Base-by-base conservation (phyloP, 2,888 invertebrate genomes). In the Schizaphis graminum region DNA sequence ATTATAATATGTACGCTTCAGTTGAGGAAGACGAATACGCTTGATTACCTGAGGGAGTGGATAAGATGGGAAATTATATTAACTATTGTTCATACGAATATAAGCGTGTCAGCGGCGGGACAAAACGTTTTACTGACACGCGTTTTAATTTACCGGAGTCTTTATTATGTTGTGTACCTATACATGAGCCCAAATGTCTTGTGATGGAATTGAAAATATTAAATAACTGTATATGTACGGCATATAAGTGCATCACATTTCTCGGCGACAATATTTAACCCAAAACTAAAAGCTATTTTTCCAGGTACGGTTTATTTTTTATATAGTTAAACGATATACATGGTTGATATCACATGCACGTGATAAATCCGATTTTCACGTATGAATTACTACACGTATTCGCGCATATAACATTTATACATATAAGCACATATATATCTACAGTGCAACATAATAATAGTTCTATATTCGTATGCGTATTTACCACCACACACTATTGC, bases 121-220 rank as follows among this genome's bases (percentile, higher is more conserved):
- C 53, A 93, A 93, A 92, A 89, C 92, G 87, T 77, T 94, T 94
- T 92, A 92, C 91, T 67, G 89, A 91, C 88, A 89, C 35, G 35
- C 85, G 86, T 85, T 77, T 53, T 77, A 91, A 91, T 89, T 88
- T n/a, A n/a, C 26, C 35, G 77, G 85, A 61, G 87, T 61, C 86
- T 44, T 44, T 47, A 47, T 47, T 47, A 3, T 35, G 47, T 4
- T 28, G 47, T 47, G 24, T 28, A 49, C 53, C 3, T 35, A 88
- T 5, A n/a, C 56, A 28, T 56, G 21, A 49, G 67, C 49, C 49
- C n/a, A 26, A 90, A 90, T 49, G n/a, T 57, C 67, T 26, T 24
- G 24, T 24, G 49, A 24, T 67, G 24, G 44, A 49, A 35, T 61
- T 28, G 28, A 28, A 91, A 91, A n/a, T n/a, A n/a, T n/a, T n/a